Conservation (phyloP, 2,113 vertebrate species). For the Grammomys surdaster region DNA sequence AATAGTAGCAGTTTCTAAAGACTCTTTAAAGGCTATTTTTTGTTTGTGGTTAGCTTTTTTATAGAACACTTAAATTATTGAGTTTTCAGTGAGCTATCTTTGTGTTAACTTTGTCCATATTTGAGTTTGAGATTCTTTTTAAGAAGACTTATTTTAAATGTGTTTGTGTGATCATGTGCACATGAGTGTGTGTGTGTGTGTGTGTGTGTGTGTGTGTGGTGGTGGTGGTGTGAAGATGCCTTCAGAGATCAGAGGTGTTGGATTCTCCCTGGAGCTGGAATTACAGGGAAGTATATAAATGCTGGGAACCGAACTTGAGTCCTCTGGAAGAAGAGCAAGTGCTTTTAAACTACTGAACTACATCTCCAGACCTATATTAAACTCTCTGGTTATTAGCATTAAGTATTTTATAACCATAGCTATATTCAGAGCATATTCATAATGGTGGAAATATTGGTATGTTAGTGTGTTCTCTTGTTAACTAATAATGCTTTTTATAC, state of each 20-base stretch:
- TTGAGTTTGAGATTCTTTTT: slow-evolving; percentile 52
- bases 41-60: neutral
- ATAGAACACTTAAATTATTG: slow-evolving; percentile 3
- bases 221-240: too few relatives aligned
- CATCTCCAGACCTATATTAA: neutral
- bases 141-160: neutral
- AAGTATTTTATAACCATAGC: slow-evolving; percentile 19
- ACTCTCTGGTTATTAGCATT: slow-evolving; percentile 15
- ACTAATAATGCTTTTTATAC: slow-evolving; percentile 30
- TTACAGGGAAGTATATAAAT: neutral
- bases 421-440: slow-evolving; percentile 27
- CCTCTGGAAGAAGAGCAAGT: neutral
- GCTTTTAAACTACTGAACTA: neutral
- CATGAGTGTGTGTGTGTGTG: neutral
- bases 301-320: neutral
- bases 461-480: slow-evolving; percentile 31
- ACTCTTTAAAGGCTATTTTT: slow-evolving; percentile 10
- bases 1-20: slow-evolving; percentile 51
- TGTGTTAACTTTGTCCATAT: slow-evolving; percentile 54
- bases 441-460: slow-evolving; percentile 38
- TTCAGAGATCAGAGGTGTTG: neutral
- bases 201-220: neutral
- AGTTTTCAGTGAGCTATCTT: neutral
- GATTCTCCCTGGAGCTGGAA: neutral
- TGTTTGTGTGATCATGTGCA: neutral